Conservation (phyloP, 2,797 vertebrate genomes). For the Spinus pinus region DNA sequence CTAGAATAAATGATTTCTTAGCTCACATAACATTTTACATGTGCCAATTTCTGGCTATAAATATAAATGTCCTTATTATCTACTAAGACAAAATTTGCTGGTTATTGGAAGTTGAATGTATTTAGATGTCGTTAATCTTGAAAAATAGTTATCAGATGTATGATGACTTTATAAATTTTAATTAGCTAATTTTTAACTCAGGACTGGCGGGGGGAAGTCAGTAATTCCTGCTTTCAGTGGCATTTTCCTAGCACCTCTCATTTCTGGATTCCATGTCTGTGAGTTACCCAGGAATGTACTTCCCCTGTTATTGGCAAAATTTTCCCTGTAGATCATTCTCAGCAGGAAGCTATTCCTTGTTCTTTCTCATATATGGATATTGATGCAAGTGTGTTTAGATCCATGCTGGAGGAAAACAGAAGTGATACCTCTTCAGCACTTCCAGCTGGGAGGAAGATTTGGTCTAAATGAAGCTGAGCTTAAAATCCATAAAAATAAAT, state of each 20-base stretch:
- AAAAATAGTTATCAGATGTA: neutral
- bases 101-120: conserved; percentile 1
- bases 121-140: conserved; percentile 6
- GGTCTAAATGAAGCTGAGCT: conserved; percentile 13
- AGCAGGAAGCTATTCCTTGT: neutral
- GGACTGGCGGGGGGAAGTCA: fast-evolving
- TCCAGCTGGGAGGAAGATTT: conserved; percentile 25
- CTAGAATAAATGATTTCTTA: neutral
- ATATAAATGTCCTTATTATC: conserved; percentile 35
- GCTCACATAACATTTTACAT: conserved; percentile 41
- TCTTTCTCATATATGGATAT: neutral
- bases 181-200: neutral
- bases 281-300: neutral
- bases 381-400: neutral
- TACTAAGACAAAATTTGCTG: neutral
- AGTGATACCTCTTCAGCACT: conserved; percentile 18
- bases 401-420: neutral
- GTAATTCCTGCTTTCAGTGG: neutral
- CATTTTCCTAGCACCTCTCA: neutral
- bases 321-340: neutral
- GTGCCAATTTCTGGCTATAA: conserved; percentile 48
- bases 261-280: neutral
- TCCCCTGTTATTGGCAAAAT: neutral
- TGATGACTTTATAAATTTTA: neutral
- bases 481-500: conserved; percentile 39